A percentile compares a stretch with the other conserved stretches of the same genome.
Evolutionary conservation across 1,140 invertebrate genomes (phyloP).

Genomic region (Drosophila trapezifrons): DNA sequence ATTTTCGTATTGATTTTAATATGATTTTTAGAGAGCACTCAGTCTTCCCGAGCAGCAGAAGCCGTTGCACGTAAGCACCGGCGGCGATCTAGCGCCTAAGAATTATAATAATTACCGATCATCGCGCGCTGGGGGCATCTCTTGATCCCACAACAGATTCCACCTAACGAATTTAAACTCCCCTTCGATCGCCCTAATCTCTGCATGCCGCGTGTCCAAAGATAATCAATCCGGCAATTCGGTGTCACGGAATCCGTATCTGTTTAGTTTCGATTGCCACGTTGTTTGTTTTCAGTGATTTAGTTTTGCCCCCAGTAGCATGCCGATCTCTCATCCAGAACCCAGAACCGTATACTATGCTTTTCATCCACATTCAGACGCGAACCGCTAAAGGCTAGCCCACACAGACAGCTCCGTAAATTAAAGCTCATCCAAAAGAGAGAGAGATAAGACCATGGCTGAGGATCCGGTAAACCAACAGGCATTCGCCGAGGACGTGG

Average conservation of each 20-base stretch:
- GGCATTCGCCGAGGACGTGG: conserved; percentile 81
- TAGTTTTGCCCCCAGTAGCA: conserved; percentile 45
- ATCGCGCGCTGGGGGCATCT: conserved; percentile 4
- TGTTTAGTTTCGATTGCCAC: conserved; percentile 32
- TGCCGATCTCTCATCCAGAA: conserved; percentile 9
- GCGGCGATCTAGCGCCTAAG: conserved; percentile 12
- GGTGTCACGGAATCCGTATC: conserved; percentile 12
- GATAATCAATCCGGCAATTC: conserved; percentile 8
- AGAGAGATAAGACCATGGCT: conserved; percentile 73
- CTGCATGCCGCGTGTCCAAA: conserved; percentile 38
- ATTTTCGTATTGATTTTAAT: conserved; percentile 57
- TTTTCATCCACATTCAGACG: conserved; percentile 40
- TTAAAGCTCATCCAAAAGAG: background rate
- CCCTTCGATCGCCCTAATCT: conserved; percentile 10
- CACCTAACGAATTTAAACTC: background rate
- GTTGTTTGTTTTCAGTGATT: conserved; percentile 48
- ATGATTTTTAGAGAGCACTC: conserved; percentile 45
- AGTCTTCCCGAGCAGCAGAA: conserved; percentile 46
- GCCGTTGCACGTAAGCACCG: conserved; percentile 48
- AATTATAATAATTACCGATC: conserved; percentile 4
- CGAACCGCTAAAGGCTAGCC: conserved; percentile 41
- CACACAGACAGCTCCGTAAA: conserved; percentile 14
- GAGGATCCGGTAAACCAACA: conserved; percentile 75
- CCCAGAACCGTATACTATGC: conserved; percentile 28
- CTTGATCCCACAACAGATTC: background rate